Evolutionary conservation across 2,113 vertebrate species (phyloP), one percentile per base, ranked within the genome.

Genomic region (Synchiropus splendidus): DNA sequence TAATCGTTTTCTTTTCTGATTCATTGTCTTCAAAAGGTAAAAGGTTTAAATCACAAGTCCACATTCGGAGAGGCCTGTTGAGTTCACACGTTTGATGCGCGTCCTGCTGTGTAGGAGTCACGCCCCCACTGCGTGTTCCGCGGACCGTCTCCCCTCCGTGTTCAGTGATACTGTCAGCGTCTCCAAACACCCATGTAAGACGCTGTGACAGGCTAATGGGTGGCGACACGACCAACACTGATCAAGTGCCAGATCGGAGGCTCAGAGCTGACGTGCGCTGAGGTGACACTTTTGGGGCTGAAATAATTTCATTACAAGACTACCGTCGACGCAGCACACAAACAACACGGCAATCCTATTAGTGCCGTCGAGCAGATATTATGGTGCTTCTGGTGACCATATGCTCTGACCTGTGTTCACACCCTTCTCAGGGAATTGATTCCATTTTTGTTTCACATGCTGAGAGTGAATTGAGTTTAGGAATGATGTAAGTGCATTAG

Each of bases 211-310:
- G 50, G 18, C 48, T 82, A 78, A 82, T 80, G 59, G 58, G 4
- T 62, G 72, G 73, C 77, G 77, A 77, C 73, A 74, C 46, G 51
- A 67, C 54, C 64, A 75, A 75, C 73, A 75, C 77, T 58, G 61
- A 74, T 77, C 69, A 73, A 69, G 62, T 64, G 55, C 40, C 64
- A 63, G 51, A 70, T 66, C 52, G 59, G 66, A 66, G 64, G 58
- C 71, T 64, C 33, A 14, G 31, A 42, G 40, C 39, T 13, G 2
- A 51, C 38, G 41, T 43, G 36, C 51, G 43, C 53, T 55, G 48
- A 58, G 55, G 51, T 58, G 61, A 65, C 61, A 71, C 53, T 64
- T 66, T 47, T 34, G 17, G 60, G 41, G 6, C 53, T 8, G 4
- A 8, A 8, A 8, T 6, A 55, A 55, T 72, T 38, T 64, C 47